Evolutionary conservation across 2,113 vertebrate genomes (phyloP).

Genomic region (Tetrao urogallus): DNA sequence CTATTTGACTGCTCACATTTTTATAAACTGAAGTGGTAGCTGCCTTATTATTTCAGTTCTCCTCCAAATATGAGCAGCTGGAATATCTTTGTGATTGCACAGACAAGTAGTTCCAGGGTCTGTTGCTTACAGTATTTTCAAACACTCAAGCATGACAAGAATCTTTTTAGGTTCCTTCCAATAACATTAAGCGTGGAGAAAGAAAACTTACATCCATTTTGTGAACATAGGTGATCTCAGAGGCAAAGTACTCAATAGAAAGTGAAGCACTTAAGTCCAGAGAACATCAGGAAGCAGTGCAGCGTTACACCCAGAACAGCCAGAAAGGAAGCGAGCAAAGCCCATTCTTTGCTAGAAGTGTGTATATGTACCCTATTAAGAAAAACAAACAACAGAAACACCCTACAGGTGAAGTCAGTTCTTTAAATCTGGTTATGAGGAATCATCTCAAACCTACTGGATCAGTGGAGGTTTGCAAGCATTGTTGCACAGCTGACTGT

Average conservation of each 20-base stretch:
- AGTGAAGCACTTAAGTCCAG: not conserved
- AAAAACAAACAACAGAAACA: too few relatives aligned
- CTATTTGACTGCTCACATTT: conserved; percentile 6
- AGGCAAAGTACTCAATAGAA: not conserved
- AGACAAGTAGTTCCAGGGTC: not conserved
- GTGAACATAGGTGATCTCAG: not conserved
- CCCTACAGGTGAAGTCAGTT: too few relatives aligned
- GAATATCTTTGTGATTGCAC: not conserved
- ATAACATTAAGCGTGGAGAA: not conserved
- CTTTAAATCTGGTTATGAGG: too few relatives aligned
- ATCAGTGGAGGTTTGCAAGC: not conserved
- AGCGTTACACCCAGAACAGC: too few relatives aligned
- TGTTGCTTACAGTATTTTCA: not conserved
- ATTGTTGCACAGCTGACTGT: not conserved
- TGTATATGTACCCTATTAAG: too few relatives aligned
- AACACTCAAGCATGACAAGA: conserved; percentile 3
- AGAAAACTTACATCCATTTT: not conserved
- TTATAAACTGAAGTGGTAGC: not conserved
- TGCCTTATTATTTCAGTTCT: not conserved
- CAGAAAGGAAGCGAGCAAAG: too few relatives aligned
- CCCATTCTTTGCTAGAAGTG: too few relatives aligned
- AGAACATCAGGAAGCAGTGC: too few relatives aligned
- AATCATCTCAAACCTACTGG: too few relatives aligned
- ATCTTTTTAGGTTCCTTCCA: not conserved
- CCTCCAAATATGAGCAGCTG: not conserved